Evolutionary conservation across 1,140 invertebrate species (phyloP), one percentile per base, ranked within the genome.

Genomic region (Drosophila kanapiae): DNA sequence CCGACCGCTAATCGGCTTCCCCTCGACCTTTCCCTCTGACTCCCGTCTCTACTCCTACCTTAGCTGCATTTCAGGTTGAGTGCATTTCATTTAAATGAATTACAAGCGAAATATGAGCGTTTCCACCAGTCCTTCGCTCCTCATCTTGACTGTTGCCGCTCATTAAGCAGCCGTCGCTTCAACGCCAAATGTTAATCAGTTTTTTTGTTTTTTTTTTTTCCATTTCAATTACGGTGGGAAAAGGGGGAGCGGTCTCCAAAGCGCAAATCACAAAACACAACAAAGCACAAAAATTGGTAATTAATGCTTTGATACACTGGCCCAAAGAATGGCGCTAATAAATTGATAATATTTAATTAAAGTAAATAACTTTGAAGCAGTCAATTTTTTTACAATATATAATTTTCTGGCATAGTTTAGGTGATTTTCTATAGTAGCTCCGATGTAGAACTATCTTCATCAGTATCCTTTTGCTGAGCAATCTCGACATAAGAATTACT

Each of bases 1-100:
- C 84, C 71, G 58, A 81, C 76, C 85, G 84, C 64, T 77, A 77
- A 77, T 77, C 67, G 63, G 31, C 60, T 77, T 51, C 49, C 62
- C 48, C 40, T 43, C n/a, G n/a, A n/a, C n/a, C n/a, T n/a, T n/a
- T n/a, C 2, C 23, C 37, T 31, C 0, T n/a, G n/a, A 23, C 6
- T 5, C 42, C 16, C 18, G 23, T 23, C 23, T 3, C 23, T 2
- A 14, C 9, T n/a, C 37, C 14, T 35, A 13, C 43, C 51, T 43
- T 48, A 5, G 10, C 47, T 68, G 75, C 70, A 87, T 82, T 82
- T 80, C 61, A 83, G 79, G 85, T 84, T 88, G 80, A 88, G 84
- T 90, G 85, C 85, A 88, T 84, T 83, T 90, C 78, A 75, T 88
- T 88, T 90, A 80, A 90, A 88, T 90, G 80, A 88, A 88, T 88